Percentiles rank a stretch among this genome's conserved stretches.
Evolutionary conservation across 2,888 invertebrate species (phyloP).

Genomic region (Crossocerus cetratus): DNA sequence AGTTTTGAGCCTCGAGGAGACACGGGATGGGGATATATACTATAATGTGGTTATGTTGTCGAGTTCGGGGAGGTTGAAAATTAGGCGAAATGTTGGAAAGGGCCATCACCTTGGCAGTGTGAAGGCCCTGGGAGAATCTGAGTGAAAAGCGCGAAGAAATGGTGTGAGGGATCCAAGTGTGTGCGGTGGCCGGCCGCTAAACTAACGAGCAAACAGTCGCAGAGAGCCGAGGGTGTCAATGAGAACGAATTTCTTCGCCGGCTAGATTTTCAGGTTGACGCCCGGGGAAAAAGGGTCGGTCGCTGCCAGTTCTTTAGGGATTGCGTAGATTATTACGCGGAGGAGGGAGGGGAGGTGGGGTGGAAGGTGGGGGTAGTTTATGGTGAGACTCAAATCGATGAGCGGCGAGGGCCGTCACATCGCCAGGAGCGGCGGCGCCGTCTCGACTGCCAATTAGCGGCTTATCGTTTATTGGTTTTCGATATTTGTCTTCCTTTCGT

Average conservation of each 20-base stretch:
- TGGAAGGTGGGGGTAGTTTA: slow-evolving; percentile 54
- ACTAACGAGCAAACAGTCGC: slow-evolving; percentile 43
- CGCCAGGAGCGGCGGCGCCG: slow-evolving; percentile 59
- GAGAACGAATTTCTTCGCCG: slow-evolving; percentile 31
- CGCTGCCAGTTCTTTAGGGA: slow-evolving; percentile 34
- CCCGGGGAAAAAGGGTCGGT: slow-evolving; percentile 8
- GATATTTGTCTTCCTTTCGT: slow-evolving; percentile 67
- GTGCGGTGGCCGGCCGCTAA: slow-evolving; percentile 27
- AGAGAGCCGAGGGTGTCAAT: slow-evolving; percentile 41
- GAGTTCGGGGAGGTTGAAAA: no score
- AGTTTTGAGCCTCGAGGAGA: no score
- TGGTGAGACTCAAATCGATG: slow-evolving; percentile 58
- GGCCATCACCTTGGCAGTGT: no score
- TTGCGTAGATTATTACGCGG: slow-evolving; percentile 41
- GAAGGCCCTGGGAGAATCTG: no score
- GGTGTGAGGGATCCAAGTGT: background rate
- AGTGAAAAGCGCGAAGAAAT: slow-evolving; percentile 7
- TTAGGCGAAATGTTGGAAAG: no score
- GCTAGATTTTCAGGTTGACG: slow-evolving; percentile 32
- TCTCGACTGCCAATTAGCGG: slow-evolving; percentile 74
- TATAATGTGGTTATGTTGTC: no score
- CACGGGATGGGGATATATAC: no score
- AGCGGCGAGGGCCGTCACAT: slow-evolving; percentile 47
- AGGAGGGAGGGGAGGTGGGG: background rate
- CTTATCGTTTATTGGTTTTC: slow-evolving; percentile 74